Conservation (phyloP, 64 coral and sea anemone genomes). For the Porites australiensis region DNA sequence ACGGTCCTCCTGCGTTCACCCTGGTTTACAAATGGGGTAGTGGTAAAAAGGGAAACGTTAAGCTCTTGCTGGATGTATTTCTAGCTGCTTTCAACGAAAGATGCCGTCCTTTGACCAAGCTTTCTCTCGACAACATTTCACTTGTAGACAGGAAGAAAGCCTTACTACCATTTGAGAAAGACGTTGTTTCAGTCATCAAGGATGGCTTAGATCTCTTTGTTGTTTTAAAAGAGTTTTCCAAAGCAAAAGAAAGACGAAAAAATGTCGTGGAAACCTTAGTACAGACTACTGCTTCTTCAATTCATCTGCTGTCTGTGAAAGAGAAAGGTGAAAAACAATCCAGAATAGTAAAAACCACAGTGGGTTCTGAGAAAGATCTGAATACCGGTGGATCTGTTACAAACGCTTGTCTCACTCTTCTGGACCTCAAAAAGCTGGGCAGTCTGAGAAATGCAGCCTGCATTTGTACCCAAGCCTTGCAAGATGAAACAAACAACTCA, state of each 20-base stretch:
- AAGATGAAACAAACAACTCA: slow-evolving; percentile 31
- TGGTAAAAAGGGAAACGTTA: slow-evolving; percentile 47
- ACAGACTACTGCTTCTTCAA: background rate
- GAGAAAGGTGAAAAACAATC: background rate
- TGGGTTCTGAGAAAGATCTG: background rate
- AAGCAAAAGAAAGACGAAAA: background rate
- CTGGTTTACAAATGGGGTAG: slow-evolving; percentile 63
- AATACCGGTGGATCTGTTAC: background rate
- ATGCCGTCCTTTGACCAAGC: background rate
- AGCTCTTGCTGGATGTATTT: slow-evolving; percentile 31
- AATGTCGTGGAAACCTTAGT: slow-evolving; percentile 4
- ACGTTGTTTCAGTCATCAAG: slow-evolving; percentile 37
- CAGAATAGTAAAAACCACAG: background rate
- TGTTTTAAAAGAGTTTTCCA: slow-evolving; percentile 7
- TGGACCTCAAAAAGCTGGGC: slow-evolving; percentile 19
- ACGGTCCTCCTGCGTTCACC: slow-evolving; percentile 57
- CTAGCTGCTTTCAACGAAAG: slow-evolving; percentile 48
- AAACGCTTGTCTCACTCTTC: background rate
- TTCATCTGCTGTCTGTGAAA: background rate
- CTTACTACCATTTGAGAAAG: slow-evolving; percentile 3
- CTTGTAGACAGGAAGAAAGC: slow-evolving; percentile 41
- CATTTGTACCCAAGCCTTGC: slow-evolving; percentile 41
- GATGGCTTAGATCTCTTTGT: slow-evolving; percentile 70
- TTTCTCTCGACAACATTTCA: slow-evolving; percentile 10
- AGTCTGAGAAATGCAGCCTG: slow-evolving; percentile 44